Conservation (phyloP, 92 coral and sea anemone genomes). For the Porites lobata region DNA sequence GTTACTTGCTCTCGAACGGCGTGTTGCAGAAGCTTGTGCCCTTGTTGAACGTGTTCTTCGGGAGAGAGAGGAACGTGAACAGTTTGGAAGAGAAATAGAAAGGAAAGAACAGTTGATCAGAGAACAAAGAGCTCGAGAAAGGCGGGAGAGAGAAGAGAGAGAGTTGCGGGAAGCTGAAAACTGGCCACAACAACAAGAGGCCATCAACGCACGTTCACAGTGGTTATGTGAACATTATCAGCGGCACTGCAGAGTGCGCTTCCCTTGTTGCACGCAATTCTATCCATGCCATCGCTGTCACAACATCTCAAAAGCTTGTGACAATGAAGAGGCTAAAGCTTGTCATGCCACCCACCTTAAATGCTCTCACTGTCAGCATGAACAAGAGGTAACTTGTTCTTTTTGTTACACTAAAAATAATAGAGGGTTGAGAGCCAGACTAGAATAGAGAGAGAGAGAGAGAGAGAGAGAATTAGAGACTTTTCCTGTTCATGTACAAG, state of each 20-base stretch:
- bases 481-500: too few species aligned
- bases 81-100: constrained; percentile 19
- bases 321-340: too few species aligned
- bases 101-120: constrained; percentile 14
- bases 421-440: too few species aligned
- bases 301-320: too few species aligned
- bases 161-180: constrained; percentile 18
- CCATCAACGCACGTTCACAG: not conserved
- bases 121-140: constrained; percentile 21
- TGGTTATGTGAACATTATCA: constrained; percentile 88
- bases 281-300: constrained; percentile 21
- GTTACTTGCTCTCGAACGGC: constrained; percentile 10
- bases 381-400: too few species aligned
- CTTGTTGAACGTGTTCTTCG: constrained; percentile 29
- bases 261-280: constrained; percentile 77
- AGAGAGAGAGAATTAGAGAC: too few species aligned
- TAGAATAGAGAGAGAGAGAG: too few species aligned
- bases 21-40: constrained; percentile 54
- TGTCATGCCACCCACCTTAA: too few species aligned
- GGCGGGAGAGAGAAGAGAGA: constrained; percentile 14
- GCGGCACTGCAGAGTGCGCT: constrained; percentile 73
- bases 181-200: constrained; percentile 22
- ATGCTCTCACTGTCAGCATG: too few species aligned
- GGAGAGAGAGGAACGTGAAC: constrained; percentile 36
- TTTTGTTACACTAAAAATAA: too few species aligned